Base-by-base conservation (phyloP, 2,113 vertebrate genomes). In the Myotis brandtii region DNA sequence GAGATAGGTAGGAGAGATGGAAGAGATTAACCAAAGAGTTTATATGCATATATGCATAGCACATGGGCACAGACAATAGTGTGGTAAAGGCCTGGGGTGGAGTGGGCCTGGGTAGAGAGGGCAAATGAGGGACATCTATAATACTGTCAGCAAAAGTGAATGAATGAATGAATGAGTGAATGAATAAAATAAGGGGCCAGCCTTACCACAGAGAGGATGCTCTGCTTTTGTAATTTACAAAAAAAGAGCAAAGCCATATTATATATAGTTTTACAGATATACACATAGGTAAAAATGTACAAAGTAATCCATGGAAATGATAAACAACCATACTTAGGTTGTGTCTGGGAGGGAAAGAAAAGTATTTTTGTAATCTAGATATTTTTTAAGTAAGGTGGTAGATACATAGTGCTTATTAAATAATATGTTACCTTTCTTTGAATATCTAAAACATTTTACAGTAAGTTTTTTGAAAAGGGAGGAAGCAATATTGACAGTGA, bases 361-460 rank as follows among this genome's bases (percentile, higher is more conserved):
- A 30, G 7, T 48, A 89, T 95, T 95, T 93, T 17, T 97, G 3
- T 91, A 92, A 72, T 20, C 7, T 16, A 85, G 50, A 56, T 88
- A 56, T 7, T 94, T 81, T 25, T 52, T 52, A 72, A 52, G 0
- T 1, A 30, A 9, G 13, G 9, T 72, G 4, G n/a, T 91, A 3
- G 27, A 66, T 83, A 72, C 25, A 17, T 67, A 59, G 27, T 93
- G 4, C 56, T 76, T 88, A 77, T 91, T 92, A 77, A 83, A n/a
- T 88, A 86, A 27, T 88, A 50, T 59, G 17, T 91, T 73, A n/a
- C 14, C 72, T n/a, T 83, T 13, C 23, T 92, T 93, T 43, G 0
- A 76, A 52, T 89, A 20, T 89, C 30, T 94, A 64, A 91, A 56
- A 64, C 89, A 62, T 76, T 77, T 92, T 50, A 0, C 9, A 46